Base-by-base conservation (phyloP, 2,113 vertebrate species). In the Rousettus leschenaultii region DNA sequence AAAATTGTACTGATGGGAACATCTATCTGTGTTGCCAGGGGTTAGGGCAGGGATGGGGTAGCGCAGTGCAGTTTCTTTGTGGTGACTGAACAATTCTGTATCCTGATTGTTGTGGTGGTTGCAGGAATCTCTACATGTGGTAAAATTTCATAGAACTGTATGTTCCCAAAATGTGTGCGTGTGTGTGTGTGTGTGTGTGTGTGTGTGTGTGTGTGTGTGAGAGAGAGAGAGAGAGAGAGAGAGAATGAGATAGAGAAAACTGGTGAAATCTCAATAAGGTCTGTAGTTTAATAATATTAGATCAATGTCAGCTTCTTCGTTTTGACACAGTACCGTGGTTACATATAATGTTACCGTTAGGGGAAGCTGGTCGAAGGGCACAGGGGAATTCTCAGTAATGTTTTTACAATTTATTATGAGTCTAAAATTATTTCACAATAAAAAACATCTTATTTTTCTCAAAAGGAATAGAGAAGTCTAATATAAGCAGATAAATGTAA, bases 361-460 rank as follows among this genome's bases (percentile, higher is more conserved):
- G 24, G 35, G 22, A 48, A 70, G 7, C 19, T 59, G 24, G 4
- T 35, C 57, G 26, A 86, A 83, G 38, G 7, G 10, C 86, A 70
- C 1, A 65, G n/a, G 73, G n/a, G 21, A 95, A 75, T 80, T 86
- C 68, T 96, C 33, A 94, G 22, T 91, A 89, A 73, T 79, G 75
- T 53, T 93, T 92, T 94, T 96, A 51, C 12, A 45, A 24, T 38
- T 74, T 71, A 43, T 90, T 89, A 6, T 43, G 53, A 91, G 43
- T 95, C 35, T 74, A 55, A 95, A 95, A 57, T 94, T 74, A 91
- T 89, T 94, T 96, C 4, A 80, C 86, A 93, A 48, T 88, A 21
- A 74, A 82, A 89, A 63, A 2, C 26, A 0, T 3, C 4, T 9
- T 4, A 19, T 83, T 77, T 75, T 65, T 35, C 48, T 83, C 35